Evolutionary conservation across 1,140 invertebrate species (phyloP).

Genomic region (Mercenaria mercenaria): DNA sequence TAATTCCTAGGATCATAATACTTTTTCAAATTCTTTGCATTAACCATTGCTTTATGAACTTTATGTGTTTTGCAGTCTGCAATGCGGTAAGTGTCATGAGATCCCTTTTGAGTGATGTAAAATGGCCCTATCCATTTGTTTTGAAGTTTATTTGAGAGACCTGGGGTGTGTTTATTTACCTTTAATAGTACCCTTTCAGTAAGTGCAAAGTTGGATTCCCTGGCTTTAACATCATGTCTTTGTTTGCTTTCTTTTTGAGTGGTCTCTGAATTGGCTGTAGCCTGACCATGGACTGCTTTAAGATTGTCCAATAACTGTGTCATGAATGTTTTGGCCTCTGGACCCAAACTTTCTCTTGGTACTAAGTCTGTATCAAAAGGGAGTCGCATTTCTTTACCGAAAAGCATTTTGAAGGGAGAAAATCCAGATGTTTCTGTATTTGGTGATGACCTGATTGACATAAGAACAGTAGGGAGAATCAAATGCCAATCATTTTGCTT

Average conservation of each 20-base stretch:
- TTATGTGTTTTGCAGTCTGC: constrained; percentile 10
- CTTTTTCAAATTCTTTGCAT: constrained; percentile 42
- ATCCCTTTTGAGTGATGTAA: background rate
- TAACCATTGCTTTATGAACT: background rate
- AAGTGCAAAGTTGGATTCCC: background rate
- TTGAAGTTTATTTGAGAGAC: constrained; percentile 24
- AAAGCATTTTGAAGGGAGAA: constrained; percentile 24
- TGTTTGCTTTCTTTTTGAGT: constrained; percentile 20
- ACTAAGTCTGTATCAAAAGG: constrained; percentile 39
- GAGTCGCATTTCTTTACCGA: constrained; percentile 47
- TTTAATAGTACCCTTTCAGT: background rate
- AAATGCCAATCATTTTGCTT: constrained; percentile 25
- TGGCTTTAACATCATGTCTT: constrained; percentile 26
- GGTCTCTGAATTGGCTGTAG: background rate
- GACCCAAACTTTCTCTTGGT: constrained; percentile 1
- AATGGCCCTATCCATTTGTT: constrained; percentile 40
- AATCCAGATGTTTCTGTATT: constrained; percentile 34
- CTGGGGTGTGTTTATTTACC: constrained; percentile 16
- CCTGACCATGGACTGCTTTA: background rate
- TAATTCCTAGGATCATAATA: constrained; percentile 20
- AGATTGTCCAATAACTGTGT: constrained; percentile 12
- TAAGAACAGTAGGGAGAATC: constrained; percentile 37
- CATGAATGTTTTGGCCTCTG: constrained; percentile 18
- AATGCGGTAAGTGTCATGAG: background rate
- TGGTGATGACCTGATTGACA: constrained; percentile 38